Evolutionary conservation across 1,140 invertebrate genomes (phyloP).

Genomic region (Hycleus phaleratus): DNA sequence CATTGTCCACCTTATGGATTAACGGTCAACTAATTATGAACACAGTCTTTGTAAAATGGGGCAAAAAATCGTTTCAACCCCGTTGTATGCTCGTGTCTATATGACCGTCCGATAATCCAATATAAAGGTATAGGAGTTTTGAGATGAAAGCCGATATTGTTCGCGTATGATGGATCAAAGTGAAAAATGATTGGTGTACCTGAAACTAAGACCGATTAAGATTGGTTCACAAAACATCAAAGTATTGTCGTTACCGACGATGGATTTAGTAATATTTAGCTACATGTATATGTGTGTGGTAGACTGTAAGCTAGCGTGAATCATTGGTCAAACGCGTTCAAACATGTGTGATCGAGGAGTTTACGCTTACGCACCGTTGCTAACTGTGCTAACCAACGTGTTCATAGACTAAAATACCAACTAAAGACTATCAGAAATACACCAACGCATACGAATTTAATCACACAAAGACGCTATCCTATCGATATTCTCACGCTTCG

Average conservation of each 20-base stretch:
- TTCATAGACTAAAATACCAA: too few relatives aligned
- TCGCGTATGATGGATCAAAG: conserved; percentile 16
- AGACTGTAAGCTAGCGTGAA: conserved; percentile 19
- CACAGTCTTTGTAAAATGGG: conserved; percentile 6
- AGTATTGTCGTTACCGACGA: conserved; percentile 13
- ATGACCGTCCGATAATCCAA: conserved; percentile 9
- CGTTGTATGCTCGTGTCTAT: background rate
- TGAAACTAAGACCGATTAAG: conserved; percentile 21
- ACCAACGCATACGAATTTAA: too few relatives aligned
- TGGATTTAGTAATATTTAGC: conserved; percentile 5
- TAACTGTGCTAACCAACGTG: too few relatives aligned
- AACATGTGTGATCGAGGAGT: conserved; percentile 6
- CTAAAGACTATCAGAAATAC: too few relatives aligned
- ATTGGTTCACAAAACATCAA: conserved; percentile 24
- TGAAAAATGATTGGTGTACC: conserved; percentile 4
- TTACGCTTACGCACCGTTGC: conserved; percentile 15
- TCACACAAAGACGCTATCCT: too few relatives aligned
- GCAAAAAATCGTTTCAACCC: conserved; percentile 17
- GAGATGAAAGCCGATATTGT: conserved; percentile 10
- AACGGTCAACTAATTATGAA: conserved; percentile 12
- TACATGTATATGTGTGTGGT: background rate
- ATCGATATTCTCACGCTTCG: background rate
- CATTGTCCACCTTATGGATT: background rate
- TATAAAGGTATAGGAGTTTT: conserved; percentile 9
- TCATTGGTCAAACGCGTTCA: conserved; percentile 21